These are phyloP conservation scores for Brachionus koreanus DNA, from an alignment of 1,140 invertebrate species.

Conservation along the genomic window DNA sequence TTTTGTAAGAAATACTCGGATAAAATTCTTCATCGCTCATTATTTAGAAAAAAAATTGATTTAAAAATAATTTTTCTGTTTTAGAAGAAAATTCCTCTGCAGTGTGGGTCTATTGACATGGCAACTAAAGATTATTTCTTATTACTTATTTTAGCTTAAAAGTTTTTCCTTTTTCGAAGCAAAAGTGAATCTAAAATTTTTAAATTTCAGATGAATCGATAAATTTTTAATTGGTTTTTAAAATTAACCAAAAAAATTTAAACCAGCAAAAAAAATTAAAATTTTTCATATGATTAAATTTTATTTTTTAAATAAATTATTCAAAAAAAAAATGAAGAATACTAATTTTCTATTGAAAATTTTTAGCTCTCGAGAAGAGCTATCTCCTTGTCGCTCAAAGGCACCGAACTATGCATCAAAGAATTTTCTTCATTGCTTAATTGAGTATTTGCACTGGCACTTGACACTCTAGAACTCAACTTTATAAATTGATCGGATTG, in stretches of 20 bases:
- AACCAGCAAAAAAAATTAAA: not conserved
- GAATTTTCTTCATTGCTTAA: not conserved
- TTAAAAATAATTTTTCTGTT: not conserved
- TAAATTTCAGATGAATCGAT: not conserved
- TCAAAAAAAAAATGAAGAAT: not conserved
- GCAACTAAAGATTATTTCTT: constrained; percentile 2
- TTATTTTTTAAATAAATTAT: not conserved
- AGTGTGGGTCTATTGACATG: constrained; percentile 1
- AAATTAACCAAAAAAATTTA: not conserved
- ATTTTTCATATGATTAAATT: not conserved
- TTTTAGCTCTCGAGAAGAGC: not conserved
- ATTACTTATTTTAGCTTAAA: not conserved
- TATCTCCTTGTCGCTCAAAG: not conserved
- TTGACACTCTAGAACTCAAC: not conserved
- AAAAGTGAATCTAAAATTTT: not conserved
- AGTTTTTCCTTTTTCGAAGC: not conserved
- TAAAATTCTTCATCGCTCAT: constrained; percentile 19
- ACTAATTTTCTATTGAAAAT: not conserved
- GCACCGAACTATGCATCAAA: not conserved
- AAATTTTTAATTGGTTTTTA: not conserved
- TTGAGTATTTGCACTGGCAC: not conserved
- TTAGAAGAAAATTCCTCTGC: not conserved
- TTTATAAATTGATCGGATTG: not conserved
- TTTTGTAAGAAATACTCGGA: not conserved
- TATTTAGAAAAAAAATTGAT: not conserved